Conservation (phyloP, 2,797 vertebrate species). For the Pseudocheirus occidentalis region DNA sequence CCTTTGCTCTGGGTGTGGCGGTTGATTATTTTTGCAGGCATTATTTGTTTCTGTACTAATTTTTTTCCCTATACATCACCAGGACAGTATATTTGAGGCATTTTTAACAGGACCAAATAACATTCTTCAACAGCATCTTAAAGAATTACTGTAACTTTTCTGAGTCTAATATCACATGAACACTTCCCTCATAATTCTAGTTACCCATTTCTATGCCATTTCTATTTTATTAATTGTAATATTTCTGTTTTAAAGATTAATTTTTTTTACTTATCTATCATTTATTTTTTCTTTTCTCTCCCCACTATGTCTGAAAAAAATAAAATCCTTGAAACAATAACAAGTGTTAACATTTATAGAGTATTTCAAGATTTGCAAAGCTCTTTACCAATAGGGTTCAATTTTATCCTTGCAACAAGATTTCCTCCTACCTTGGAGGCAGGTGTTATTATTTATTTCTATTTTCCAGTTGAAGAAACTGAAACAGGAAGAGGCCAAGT, state of each 20-base stretch:
- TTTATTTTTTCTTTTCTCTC: neutral
- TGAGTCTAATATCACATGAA: neutral
- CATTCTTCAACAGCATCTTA: slow-evolving; percentile 37
- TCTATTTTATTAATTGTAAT: slow-evolving; percentile 36
- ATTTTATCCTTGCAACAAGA: neutral
- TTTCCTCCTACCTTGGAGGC: neutral
- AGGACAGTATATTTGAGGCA: slow-evolving; percentile 32
- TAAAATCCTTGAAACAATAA: neutral
- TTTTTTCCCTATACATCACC: slow-evolving; percentile 8
- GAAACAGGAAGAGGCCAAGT: neutral
- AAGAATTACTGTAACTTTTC: slow-evolving; percentile 6
- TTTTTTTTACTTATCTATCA: neutral
- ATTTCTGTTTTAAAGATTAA: slow-evolving; percentile 9
- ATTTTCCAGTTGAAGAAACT: neutral
- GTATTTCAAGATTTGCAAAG: neutral
- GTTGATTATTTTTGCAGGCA: slow-evolving; percentile 64
- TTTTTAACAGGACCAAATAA: slow-evolving; percentile 55
- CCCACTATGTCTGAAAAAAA: neutral
- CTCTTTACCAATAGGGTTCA: neutral
- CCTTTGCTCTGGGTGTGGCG: slow-evolving; percentile 26
- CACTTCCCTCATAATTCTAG: slow-evolving; percentile 17
- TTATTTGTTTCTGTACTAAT: slow-evolving; percentile 60
- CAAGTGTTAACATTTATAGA: neutral
- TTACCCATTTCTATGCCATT: slow-evolving; percentile 3
- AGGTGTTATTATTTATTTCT: neutral